phyloP scores from a whole-genome alignment of 2,888 invertebrate genomes.

The Cynaeus angustus region DNA sequence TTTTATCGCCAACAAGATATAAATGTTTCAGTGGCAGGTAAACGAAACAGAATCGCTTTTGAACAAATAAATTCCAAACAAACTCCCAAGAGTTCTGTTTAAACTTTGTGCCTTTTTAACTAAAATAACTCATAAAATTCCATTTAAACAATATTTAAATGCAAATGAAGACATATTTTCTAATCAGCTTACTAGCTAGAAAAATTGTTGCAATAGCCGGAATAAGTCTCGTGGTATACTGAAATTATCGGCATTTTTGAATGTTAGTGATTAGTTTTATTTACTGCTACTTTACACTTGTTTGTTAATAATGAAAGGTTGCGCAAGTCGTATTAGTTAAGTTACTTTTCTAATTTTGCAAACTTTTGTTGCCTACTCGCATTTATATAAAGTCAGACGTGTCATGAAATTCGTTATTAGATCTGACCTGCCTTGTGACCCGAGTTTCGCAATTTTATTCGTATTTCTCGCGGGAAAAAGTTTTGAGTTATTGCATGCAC shows the following conservation, averaged over 20 bases:
- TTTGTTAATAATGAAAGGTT: slow-evolving; percentile 6
- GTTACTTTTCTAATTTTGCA: neutral
- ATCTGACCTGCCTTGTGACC: neutral
- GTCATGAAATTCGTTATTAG: neutral
- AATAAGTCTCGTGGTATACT: slow-evolving; percentile 3
- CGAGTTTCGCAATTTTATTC: neutral
- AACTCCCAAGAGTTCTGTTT: too few relatives aligned
- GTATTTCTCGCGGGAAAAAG: neutral
- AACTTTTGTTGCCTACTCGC: neutral
- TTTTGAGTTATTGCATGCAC: too few relatives aligned
- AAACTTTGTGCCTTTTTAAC: too few relatives aligned
- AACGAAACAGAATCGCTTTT: neutral
- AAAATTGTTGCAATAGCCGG: neutral
- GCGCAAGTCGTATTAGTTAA: neutral
- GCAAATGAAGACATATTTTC: neutral
- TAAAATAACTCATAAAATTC: too few relatives aligned
- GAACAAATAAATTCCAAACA: too few relatives aligned
- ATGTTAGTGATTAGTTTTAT: slow-evolving; percentile 7
- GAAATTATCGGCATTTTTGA: slow-evolving; percentile 6
- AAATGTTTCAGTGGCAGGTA: slow-evolving; percentile 6
- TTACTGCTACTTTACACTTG: neutral
- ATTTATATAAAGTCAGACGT: neutral
- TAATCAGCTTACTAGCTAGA: neutral
- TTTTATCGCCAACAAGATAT: neutral
- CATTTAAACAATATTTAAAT: neutral